These are phyloP conservation scores for Pachypanchax playfairii DNA, from an alignment of 2,113 vertebrate genomes.

Conservation along the genomic window DNA sequence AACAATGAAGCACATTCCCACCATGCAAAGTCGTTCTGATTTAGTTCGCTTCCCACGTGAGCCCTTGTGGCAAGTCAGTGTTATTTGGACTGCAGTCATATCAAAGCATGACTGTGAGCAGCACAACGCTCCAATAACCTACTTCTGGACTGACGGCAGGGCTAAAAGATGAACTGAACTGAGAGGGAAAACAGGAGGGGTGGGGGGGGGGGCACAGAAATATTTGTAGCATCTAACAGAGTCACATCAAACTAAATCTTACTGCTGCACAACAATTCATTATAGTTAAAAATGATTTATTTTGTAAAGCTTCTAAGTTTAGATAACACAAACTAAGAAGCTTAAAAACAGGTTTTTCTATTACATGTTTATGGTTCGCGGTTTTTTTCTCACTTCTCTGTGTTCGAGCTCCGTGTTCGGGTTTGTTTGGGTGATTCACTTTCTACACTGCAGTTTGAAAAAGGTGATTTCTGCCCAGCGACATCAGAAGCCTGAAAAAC, in stretches of 20 bases:
- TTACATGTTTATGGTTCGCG: not conserved
- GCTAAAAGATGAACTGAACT: conserved; percentile 25
- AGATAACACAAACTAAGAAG: not conserved
- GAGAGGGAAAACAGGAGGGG: not conserved
- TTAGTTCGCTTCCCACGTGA: conserved; percentile 26
- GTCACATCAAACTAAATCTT: conserved; percentile 7
- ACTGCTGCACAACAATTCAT: no score
- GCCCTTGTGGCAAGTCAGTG: conserved; percentile 45
- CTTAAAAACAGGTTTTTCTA: not conserved
- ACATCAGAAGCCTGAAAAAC: conserved; percentile 46
- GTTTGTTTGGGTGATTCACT: conserved; percentile 27
- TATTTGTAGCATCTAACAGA: conserved; percentile 3
- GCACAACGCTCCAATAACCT: conserved; percentile 54
- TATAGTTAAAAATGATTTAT: no score
- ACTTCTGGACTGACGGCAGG: conserved; percentile 52
- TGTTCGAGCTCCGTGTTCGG: conserved; percentile 11
- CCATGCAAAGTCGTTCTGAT: conserved; percentile 13
- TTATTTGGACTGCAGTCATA: conserved; percentile 60
- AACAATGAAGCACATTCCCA: conserved; percentile 25
- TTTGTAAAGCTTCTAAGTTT: not conserved
- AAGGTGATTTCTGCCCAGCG: conserved; percentile 9
- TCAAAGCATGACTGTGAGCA: conserved; percentile 55
- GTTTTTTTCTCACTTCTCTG: conserved; percentile 52
- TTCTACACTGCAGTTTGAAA: conserved; percentile 5
- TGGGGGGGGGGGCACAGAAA: not conserved